Base-by-base conservation (phyloP, 2,888 invertebrate species). In the Xestobium rufovillosum region DNA sequence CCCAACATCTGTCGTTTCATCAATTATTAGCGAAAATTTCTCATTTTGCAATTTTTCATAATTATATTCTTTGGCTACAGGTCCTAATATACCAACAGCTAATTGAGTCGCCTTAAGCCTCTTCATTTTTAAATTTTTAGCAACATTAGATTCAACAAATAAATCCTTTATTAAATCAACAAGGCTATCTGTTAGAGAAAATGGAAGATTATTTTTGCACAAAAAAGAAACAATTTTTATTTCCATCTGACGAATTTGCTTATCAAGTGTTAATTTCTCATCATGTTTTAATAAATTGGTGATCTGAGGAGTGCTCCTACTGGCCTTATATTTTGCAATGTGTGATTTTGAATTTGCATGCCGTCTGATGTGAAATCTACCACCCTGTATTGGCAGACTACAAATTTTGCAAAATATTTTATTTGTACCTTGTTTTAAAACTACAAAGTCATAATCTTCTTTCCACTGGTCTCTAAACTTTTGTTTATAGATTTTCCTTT, bases 401-500 rank as follows among this genome's bases (percentile, higher is more conserved):
- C 15, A 31, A 6, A 31, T 17, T 15, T 4, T 31, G 17, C 31
- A 37, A 11, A 2, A 36, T 28, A 26, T 33, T 19, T 15, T 29
- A 15, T 14, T 35, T 30, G 15, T 36, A 33, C n/a, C n/a, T n/a
- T n/a, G n/a, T n/a, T 8, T 25, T 11, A 19, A 19, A 30, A 19
- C 31, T 35, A 11, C 23, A 15, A 4, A 41, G 11, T 12, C 34
- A 34, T 26, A 38, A 34, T 31, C 23, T 36, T 26, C 34, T 26
- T 16, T 34, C 31, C 31, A 23, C 30, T 34, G 26, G 9, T 10
- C 8, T 26, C 13, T 29, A 15, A 13, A 36, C 27, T 23, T 39
- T 28, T 11, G 27, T 33, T 13, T 26, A n/a, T n/a, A n/a, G n/a
- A n/a, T n/a, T n/a, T n/a, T n/a, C n/a, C n/a, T n/a, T n/a, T n/a